Evolutionary conservation across 92 coral and sea anemone genomes (phyloP).

Genomic region (Porites evermanni): DNA sequence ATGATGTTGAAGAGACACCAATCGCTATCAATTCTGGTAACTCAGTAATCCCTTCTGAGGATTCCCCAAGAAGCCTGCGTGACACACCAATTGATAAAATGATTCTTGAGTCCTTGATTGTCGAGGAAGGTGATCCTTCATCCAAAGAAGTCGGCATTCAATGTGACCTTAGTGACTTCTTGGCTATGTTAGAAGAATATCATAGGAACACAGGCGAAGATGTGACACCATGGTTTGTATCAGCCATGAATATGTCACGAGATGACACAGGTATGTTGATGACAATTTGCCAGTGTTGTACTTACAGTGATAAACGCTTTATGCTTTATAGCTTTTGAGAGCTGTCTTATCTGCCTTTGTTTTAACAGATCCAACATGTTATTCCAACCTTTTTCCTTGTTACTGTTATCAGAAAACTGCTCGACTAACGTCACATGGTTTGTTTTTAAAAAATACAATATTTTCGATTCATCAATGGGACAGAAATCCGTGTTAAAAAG

Average conservation of each 20-base stretch:
- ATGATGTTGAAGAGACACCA: constrained; percentile 4
- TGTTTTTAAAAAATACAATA: too few species aligned
- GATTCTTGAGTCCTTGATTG: constrained; percentile 2
- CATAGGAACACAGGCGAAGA: constrained; percentile 22
- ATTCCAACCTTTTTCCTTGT: too few species aligned
- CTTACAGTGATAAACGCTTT: too few species aligned
- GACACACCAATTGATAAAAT: background rate
- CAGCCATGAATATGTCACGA: constrained; percentile 55
- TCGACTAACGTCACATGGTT: too few species aligned
- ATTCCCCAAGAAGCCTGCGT: background rate
- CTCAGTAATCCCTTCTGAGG: background rate
- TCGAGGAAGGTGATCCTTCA: background rate
- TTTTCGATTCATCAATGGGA: too few species aligned
- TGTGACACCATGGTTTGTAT: constrained; percentile 44
- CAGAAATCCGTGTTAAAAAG: too few species aligned
- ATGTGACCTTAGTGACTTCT: constrained; percentile 62
- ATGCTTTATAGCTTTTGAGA: too few species aligned
- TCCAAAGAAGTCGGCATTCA: constrained; percentile 49
- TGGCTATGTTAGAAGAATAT: constrained; percentile 56
- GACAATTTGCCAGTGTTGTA: background rate
- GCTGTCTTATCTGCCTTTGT: too few species aligned
- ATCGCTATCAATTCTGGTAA: background rate
- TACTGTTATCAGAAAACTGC: too few species aligned
- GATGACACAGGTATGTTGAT: constrained; percentile 45
- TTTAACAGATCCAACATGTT: too few species aligned